Conservation (phyloP, 2,113 vertebrate species). For the Athene noctua region DNA sequence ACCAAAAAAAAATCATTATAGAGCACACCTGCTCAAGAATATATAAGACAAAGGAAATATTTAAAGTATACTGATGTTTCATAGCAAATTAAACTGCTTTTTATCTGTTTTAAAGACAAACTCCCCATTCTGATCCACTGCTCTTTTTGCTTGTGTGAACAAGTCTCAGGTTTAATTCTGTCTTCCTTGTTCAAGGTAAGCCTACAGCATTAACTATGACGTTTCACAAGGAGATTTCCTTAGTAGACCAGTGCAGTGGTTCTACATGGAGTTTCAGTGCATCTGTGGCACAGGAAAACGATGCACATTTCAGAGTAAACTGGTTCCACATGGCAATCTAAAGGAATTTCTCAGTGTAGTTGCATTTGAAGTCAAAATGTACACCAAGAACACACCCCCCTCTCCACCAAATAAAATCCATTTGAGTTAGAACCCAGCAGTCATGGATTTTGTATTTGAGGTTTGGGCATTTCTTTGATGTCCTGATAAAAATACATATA, state of each 20-base stretch:
- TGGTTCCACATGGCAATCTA: background rate
- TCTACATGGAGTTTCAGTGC: rapidly evolving
- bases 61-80: background rate
- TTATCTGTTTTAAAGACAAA: background rate
- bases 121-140: background rate
- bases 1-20: background rate
- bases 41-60: background rate
- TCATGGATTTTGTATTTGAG: background rate
- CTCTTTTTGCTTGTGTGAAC: background rate
- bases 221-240: background rate
- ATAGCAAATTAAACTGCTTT: background rate
- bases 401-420: background rate
- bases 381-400: background rate
- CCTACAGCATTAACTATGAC: background rate
- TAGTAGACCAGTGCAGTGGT: rapidly evolving
- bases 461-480: background rate
- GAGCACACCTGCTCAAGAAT: background rate
- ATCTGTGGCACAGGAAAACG: background rate
- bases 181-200: background rate
- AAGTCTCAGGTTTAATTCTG: background rate
- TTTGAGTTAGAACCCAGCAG: background rate
- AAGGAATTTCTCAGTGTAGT: background rate
- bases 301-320: background rate
- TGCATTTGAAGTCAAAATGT: background rate
- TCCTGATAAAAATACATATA: background rate